Base-by-base conservation (phyloP, 23 tunicate species). In the Styela plicata region DNA sequence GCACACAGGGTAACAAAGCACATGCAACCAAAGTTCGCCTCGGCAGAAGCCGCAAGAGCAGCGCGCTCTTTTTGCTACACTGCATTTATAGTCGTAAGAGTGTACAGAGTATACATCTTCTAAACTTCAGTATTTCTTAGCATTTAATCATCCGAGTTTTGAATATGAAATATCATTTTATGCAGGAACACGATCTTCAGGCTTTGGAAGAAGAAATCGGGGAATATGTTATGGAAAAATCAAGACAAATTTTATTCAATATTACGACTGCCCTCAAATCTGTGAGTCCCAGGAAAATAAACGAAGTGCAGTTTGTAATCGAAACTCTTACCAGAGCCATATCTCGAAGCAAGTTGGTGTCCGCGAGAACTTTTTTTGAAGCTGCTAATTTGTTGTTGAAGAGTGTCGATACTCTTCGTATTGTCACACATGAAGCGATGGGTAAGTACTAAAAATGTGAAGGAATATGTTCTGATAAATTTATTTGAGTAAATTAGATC, bases 251-350 rank as follows among this genome's bases (percentile, higher is more conserved):
- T 5, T 18, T 71, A 30, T 71, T 3, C 36, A 71, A 30, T 36
- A 34, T 29, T 20, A 71, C 34, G 29, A 28, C 36, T 27, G 77
- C 77, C 24, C 29, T 71, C 36, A 21, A 33, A 7, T 30, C 35
- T 22, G 17, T 71, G 10, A 31, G 3, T 26, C 37, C 77, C 18
- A 33, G 35, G 5, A 71, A 71, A 28, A 71, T 71, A 30, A 22
- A 21, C 3, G 77, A 29, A 30, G 77, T 71, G 24, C 36, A 30
- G 24, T 71, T 18, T 71, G 29, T 71, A 16, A 17, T 71, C 7
- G 77, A 71, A 31, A 34, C 77, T 3, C 36, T 71, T 22, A 26
- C 36, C 16, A 71, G 77, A 30, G 77, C 34, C 26, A 18, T 71
- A 34, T 71, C 77, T 33, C 77, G 77, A 32, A 29, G 37, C 5